phyloP scores from a whole-genome alignment of 2,888 invertebrate species.

The Ichneumoninae sp. region DNA sequence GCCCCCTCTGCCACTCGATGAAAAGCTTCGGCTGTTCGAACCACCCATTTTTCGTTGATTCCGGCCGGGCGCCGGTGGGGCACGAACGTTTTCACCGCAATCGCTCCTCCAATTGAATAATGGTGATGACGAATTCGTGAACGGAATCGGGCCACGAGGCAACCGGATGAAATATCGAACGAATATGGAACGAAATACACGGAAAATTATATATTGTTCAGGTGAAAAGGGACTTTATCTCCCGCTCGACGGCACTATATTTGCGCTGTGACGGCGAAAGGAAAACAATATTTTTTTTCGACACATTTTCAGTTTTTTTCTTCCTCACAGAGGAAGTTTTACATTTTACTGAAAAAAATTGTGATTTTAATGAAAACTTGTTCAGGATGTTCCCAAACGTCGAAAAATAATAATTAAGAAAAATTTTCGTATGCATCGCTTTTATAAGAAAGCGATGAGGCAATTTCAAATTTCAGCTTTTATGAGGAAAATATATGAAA shows the following conservation, averaged over 20 bases:
- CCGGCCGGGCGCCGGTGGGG: neutral
- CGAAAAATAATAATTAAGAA: too few species aligned
- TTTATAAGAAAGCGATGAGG: too few species aligned
- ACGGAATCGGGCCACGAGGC: slow-evolving; percentile 20
- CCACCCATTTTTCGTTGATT: slow-evolving; percentile 17
- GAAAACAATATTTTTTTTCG: neutral
- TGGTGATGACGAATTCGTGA: slow-evolving; percentile 51
- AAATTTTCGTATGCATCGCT: too few species aligned
- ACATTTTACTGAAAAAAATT: too few species aligned
- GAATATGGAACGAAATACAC: slow-evolving; percentile 18
- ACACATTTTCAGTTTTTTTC: neutral
- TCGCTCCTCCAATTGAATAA: slow-evolving; percentile 52
- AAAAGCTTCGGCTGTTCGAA: slow-evolving; percentile 7
- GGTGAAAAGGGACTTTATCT: neutral
- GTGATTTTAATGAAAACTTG: too few species aligned
- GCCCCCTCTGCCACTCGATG: neutral
- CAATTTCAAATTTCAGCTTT: too few species aligned
- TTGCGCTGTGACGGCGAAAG: neutral
- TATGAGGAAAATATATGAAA: too few species aligned
- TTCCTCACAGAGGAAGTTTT: too few species aligned
- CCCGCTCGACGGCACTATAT: neutral
- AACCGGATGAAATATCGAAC: slow-evolving; percentile 23
- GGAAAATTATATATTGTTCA: slow-evolving; percentile 30
- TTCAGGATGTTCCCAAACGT: too few species aligned
- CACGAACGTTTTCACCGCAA: slow-evolving; percentile 33